Evolutionary conservation across 1,140 invertebrate genomes (phyloP).

Genomic region (Drosophila orosa): DNA sequence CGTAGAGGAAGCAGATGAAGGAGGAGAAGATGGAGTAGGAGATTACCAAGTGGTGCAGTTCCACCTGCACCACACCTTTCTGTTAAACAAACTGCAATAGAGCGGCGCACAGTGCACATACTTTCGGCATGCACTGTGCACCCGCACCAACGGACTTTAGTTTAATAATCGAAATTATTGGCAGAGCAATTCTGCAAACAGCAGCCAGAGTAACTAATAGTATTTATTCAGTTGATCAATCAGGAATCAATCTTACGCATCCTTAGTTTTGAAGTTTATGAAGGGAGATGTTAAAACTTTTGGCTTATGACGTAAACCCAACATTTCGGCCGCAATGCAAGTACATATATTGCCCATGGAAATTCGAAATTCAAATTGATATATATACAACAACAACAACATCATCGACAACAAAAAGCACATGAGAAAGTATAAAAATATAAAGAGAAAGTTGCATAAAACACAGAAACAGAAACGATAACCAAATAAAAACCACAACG

Average conservation of each 20-base stretch:
- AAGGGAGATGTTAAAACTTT: conserved; percentile 70
- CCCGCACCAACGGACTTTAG: conserved; percentile 58
- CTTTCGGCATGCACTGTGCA: conserved; percentile 68
- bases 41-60: conserved; percentile 36
- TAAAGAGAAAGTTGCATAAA: conserved; percentile 71
- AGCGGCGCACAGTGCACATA: conserved; percentile 49
- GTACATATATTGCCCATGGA: conserved; percentile 38
- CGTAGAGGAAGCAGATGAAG: conserved; percentile 23
- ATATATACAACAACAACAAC: conserved; percentile 80
- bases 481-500: conserved; percentile 51
- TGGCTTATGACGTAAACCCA: conserved; percentile 71
- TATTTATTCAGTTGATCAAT: conserved; percentile 42
- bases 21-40: conserved; percentile 19
- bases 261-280: conserved; percentile 60
- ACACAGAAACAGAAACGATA: conserved; percentile 23
- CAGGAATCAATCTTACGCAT: conserved; percentile 65
- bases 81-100: conserved; percentile 77
- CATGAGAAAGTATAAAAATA: conserved; percentile 69
- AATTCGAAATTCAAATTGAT: conserved; percentile 70
- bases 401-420: conserved; percentile 50
- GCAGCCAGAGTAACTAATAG: conserved; percentile 34
- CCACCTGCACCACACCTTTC: conserved; percentile 41
- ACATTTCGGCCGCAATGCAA: conserved; percentile 46
- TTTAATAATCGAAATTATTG: conserved; percentile 49
- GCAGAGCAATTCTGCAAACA: conserved; percentile 27